phyloP scores from a whole-genome alignment of 2,888 invertebrate genomes.

The Xestobium rufovillosum region DNA sequence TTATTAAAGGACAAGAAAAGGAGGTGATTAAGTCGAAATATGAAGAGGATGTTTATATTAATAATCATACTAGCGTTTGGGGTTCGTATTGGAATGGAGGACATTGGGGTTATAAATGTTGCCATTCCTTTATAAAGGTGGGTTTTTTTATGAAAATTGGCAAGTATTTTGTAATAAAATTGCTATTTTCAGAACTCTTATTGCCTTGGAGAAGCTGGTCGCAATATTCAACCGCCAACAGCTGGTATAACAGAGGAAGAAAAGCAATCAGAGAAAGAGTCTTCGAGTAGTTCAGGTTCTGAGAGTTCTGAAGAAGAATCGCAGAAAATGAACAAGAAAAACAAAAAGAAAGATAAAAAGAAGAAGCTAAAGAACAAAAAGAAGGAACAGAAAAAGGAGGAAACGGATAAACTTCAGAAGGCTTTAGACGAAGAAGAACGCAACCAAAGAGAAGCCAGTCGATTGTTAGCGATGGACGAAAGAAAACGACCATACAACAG shows the following conservation, averaged over 20 bases:
- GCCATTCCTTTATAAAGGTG: constrained; percentile 81
- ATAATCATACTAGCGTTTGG: constrained; percentile 93
- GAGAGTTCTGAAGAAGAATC: constrained; percentile 36
- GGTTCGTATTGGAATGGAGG: constrained; percentile 93
- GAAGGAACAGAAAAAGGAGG: constrained; percentile 34
- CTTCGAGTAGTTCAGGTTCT: no score
- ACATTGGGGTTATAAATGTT: constrained; percentile 95
- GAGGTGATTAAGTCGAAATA: constrained; percentile 78
- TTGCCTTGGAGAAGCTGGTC: constrained; percentile 73
- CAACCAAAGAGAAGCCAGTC: constrained; percentile 53
- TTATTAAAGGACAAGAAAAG: constrained; percentile 81
- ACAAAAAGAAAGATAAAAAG: constrained; percentile 45
- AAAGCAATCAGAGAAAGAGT: constrained; percentile 20
- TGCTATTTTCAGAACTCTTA: constrained; percentile 62
- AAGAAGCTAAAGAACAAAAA: constrained; percentile 42
- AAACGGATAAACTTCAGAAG: constrained; percentile 53
- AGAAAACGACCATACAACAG: constrained; percentile 91
- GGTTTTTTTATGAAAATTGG: constrained; percentile 10
- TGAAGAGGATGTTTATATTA: constrained; percentile 86
- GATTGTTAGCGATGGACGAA: constrained; percentile 69
- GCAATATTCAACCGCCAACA: constrained; percentile 23
- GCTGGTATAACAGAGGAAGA: constrained; percentile 19
- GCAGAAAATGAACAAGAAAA: constrained; percentile 49
- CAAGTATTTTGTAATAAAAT: not conserved
- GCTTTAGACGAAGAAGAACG: constrained; percentile 61